Evolutionary conservation across 2,113 vertebrate species (phyloP), one percentile per base, ranked within the genome.

Genomic region (Penelope pileata): DNA sequence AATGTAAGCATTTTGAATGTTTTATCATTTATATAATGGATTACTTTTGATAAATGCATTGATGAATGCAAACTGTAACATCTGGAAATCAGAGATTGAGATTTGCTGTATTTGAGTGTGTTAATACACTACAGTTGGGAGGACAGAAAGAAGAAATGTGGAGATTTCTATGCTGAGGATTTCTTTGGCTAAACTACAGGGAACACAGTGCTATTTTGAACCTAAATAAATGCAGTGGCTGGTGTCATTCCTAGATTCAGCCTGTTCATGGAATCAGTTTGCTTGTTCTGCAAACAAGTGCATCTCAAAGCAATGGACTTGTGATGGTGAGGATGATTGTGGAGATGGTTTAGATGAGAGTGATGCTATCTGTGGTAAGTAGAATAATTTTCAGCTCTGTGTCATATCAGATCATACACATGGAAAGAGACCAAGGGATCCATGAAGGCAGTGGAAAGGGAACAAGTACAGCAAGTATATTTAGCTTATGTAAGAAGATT

Each of bases 191-290:
- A 29, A 63, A 40, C 26, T 40, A 6, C 51, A 54, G 14, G 48
- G 69, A 56, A 6, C 1, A 10, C 48, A 19, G 76, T 34, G 9
- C 5, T 63, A 30, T 3, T 73, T 12, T 14, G 38, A 89, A 7
- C 16, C 76, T 70, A 38, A 84, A 63, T 77, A 82, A 70, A 56
- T 19, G 79, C 36, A 86, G 69, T 56, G 69, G 29, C 86, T 80
- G 90, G 7, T 91, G 66, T 95, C 83, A 5, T 84, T 76, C 93
- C 64, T 89, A 99, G 99, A 99, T 97, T 99, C 99, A 0, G 99
- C 99, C 47, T 99, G 99, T 91, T 97, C 99, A 2, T 99, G 99
- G 99, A 99, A 99, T 96, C 99, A 99, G 23, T 99, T 99, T 93
- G 99, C 99, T 80, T 99, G 99, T 96, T 99, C 99, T 36, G 98